These are phyloP conservation scores for Trichonephila clavipes DNA, from an alignment of 1,140 invertebrate genomes.

Conservation along the genomic window DNA sequence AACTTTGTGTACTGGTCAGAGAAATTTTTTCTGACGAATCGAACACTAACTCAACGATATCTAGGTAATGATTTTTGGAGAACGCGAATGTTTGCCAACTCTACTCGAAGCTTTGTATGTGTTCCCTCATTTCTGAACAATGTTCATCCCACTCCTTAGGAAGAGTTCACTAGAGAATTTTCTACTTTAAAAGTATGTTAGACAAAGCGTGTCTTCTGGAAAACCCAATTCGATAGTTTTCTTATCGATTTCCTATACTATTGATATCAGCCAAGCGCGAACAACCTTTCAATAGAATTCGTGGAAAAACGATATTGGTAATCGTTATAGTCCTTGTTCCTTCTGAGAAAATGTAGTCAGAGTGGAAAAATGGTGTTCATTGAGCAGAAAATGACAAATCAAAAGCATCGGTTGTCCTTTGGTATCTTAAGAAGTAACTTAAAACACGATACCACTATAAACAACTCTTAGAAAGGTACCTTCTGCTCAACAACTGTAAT, in stretches of 20 bases:
- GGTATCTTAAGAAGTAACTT: neutral
- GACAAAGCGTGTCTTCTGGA: conserved; percentile 17
- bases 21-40: too few relatives aligned
- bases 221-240: conserved; percentile 36
- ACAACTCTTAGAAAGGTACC: neutral
- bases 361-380: conserved; percentile 19
- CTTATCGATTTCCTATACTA: conserved; percentile 13
- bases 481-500: neutral
- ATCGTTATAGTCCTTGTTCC: conserved; percentile 10
- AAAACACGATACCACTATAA: neutral
- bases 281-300: conserved; percentile 28
- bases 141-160: neutral
- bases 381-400: conserved; percentile 19
- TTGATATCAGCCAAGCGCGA: conserved; percentile 9
- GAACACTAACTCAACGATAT: too few relatives aligned
- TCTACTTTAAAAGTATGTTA: conserved; percentile 4
- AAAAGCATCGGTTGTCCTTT: neutral
- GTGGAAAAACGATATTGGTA: conserved; percentile 7
- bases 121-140: neutral
- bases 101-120: neutral
- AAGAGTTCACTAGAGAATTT: neutral
- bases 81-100: neutral
- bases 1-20: too few relatives aligned
- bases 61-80: neutral
- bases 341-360: neutral